A percentile compares a stretch with the other conserved stretches of the same genome.
phyloP scores from a whole-genome alignment of 2,797 vertebrate species.

The Rhinophrynus dorsalis region DNA sequence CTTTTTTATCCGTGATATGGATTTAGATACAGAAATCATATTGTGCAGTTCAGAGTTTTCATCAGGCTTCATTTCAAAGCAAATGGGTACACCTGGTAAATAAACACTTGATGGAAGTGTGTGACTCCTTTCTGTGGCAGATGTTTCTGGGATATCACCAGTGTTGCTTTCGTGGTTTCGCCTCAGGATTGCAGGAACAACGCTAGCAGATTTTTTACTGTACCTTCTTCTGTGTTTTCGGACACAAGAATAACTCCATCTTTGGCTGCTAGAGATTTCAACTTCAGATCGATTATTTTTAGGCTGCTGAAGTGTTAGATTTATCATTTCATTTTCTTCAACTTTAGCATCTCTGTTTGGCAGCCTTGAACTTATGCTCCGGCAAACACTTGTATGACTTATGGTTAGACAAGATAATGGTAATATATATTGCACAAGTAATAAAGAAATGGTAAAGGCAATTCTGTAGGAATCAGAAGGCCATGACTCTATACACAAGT shows the following conservation, averaged over 20 bases:
- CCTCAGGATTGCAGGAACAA: slow-evolving; percentile 66
- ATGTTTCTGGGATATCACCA: slow-evolving; percentile 55
- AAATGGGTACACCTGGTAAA: slow-evolving; percentile 73
- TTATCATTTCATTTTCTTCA: slow-evolving; percentile 76
- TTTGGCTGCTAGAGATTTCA: slow-evolving; percentile 50
- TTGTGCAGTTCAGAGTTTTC: slow-evolving; percentile 63
- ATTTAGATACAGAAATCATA: slow-evolving; percentile 59
- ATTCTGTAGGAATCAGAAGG: slow-evolving; percentile 75
- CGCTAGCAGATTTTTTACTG: slow-evolving; percentile 72
- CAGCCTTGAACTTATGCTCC: slow-evolving; percentile 69
- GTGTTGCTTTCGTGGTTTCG: slow-evolving; percentile 52
- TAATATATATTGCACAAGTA: slow-evolving; percentile 76
- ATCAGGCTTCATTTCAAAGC: slow-evolving; percentile 76
- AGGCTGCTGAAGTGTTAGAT: slow-evolving; percentile 70
- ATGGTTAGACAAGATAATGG: slow-evolving; percentile 71
- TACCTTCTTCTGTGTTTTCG: slow-evolving; percentile 71
- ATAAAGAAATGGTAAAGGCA: slow-evolving; percentile 71
- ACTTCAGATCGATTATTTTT: slow-evolving; percentile 49
- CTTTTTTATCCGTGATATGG: slow-evolving; percentile 67
- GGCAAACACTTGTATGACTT: slow-evolving; percentile 77
- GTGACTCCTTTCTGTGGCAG: slow-evolving; percentile 61
- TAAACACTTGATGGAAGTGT: slow-evolving; percentile 65
- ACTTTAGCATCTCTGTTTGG: slow-evolving; percentile 62
- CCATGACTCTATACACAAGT: slow-evolving; percentile 75
- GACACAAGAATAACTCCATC: slow-evolving; percentile 64